A percentile compares a stretch with the other conserved stretches of the same genome.
These are phyloP conservation scores for Hoplodrina blanda DNA, from an alignment of 2,888 invertebrate species.

Conservation along the genomic window DNA sequence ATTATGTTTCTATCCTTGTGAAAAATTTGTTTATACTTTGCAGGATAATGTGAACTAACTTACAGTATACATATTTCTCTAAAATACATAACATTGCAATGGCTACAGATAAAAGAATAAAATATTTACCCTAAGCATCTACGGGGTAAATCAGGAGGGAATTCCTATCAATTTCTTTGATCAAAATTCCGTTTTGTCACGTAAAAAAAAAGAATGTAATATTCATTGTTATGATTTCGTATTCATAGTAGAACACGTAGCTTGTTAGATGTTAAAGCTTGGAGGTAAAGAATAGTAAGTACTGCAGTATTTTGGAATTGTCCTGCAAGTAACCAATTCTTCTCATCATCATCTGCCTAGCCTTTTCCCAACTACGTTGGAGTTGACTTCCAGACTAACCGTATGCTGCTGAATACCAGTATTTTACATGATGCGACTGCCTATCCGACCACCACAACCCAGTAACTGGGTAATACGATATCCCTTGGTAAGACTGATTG, in stretches of 20 bases:
- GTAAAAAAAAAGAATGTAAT: slow-evolving; percentile 42
- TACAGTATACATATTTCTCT: slow-evolving; percentile 8
- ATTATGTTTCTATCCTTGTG: no score
- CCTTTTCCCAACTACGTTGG: no score
- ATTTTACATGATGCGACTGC: no score
- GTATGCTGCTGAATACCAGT: no score
- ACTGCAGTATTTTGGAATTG: neutral
- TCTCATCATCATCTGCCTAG: neutral
- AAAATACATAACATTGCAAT: slow-evolving; percentile 12
- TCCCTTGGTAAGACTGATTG: no score
- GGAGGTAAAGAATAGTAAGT: neutral
- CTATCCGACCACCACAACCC: no score
- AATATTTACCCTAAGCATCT: slow-evolving; percentile 40
- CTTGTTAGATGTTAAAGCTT: slow-evolving; percentile 18
- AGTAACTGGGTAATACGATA: no score
- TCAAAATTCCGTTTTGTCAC: slow-evolving; percentile 52
- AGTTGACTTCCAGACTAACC: no score
- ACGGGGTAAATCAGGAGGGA: slow-evolving; percentile 49
- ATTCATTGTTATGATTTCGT: slow-evolving; percentile 54
- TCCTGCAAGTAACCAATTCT: neutral
- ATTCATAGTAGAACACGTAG: slow-evolving; percentile 43
- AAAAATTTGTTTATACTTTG: no score
- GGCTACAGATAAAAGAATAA: slow-evolving; percentile 31
- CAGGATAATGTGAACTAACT: neutral
- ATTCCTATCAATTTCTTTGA: slow-evolving; percentile 63